These are phyloP conservation scores for Agonopterix subpropinquella DNA, from an alignment of 2,888 invertebrate genomes.

Conservation along the genomic window DNA sequence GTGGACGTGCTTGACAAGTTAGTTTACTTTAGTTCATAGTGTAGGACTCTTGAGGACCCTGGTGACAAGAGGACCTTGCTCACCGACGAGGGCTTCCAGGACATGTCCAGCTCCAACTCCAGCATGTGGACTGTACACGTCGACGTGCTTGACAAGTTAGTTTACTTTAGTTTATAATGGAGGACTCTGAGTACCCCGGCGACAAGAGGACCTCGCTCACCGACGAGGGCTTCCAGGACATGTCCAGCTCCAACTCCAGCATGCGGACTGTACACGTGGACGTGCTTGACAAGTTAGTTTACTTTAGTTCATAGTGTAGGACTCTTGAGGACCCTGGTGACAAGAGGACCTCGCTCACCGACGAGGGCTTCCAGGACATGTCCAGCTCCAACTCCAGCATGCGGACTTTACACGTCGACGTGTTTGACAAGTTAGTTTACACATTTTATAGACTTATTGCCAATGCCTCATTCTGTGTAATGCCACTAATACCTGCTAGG, in stretches of 20 bases:
- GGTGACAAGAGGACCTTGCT: too few species aligned
- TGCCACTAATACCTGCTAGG: too few species aligned
- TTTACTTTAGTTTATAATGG: conserved; percentile 33
- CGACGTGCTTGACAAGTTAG: conserved; percentile 46
- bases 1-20: conserved; percentile 48
- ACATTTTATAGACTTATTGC: too few species aligned
- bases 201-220: conserved; percentile 42
- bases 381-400: conserved; percentile 50
- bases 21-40: conserved; percentile 1
- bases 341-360: too few species aligned
- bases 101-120: conserved; percentile 36
- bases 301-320: conserved; percentile 21
- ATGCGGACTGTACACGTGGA: conserved; percentile 44
- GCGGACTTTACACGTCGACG: conserved; percentile 39
- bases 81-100: too few species aligned
- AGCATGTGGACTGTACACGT: conserved; percentile 45
- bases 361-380: too few species aligned
- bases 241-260: conserved; percentile 53
- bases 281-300: conserved; percentile 40
- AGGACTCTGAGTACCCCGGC: conserved; percentile 31
- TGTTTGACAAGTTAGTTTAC: conserved; percentile 40
- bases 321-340: conserved; percentile 22
- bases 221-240: conserved; percentile 65
- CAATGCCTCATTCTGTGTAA: too few species aligned
- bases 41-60: conserved; percentile 33